A percentile compares a stretch with the other conserved stretches of the same genome.
phyloP scores from a whole-genome alignment of 2,113 vertebrate genomes.

The Apodemus sylvaticus region DNA sequence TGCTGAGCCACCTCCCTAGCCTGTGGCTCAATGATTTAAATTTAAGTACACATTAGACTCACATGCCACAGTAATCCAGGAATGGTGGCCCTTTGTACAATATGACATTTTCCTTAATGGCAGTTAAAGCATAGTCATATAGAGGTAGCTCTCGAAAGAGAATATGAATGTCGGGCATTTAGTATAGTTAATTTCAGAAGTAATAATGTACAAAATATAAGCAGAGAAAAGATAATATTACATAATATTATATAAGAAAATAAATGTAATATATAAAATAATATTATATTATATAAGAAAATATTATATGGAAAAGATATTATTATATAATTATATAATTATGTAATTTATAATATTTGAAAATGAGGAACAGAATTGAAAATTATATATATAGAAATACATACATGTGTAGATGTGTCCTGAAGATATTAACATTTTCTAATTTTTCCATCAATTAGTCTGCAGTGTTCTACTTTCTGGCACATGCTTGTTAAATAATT shows the following conservation, averaged over 20 bases:
- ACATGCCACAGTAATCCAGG: not conserved
- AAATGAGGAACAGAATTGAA: slow-evolving; percentile 25
- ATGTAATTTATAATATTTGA: not conserved
- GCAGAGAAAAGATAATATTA: not conserved
- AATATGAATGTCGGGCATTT: not conserved
- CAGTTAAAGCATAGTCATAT: not conserved
- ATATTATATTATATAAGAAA: too few relatives aligned
- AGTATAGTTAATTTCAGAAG: not conserved
- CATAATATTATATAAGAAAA: too few relatives aligned
- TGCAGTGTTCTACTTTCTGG: slow-evolving; percentile 46
- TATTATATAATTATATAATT: too few relatives aligned
- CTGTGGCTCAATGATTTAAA: not conserved
- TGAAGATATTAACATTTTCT: slow-evolving; percentile 29
- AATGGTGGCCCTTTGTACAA: not conserved
- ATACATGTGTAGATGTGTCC: not conserved
- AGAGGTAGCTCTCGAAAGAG: not conserved
- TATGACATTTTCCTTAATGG: accelerated
- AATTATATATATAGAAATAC: slow-evolving; percentile 2
- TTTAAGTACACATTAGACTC: not conserved
- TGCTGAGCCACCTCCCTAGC: too few relatives aligned
- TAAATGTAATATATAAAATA: too few relatives aligned
- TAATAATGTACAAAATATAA: not conserved
- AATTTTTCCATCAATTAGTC: slow-evolving; percentile 29
- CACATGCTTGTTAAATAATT: slow-evolving; percentile 58
- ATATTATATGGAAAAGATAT: too few relatives aligned